phyloP scores from a whole-genome alignment of 2,113 vertebrate genomes.

The Todiramphus saurophagus region DNA sequence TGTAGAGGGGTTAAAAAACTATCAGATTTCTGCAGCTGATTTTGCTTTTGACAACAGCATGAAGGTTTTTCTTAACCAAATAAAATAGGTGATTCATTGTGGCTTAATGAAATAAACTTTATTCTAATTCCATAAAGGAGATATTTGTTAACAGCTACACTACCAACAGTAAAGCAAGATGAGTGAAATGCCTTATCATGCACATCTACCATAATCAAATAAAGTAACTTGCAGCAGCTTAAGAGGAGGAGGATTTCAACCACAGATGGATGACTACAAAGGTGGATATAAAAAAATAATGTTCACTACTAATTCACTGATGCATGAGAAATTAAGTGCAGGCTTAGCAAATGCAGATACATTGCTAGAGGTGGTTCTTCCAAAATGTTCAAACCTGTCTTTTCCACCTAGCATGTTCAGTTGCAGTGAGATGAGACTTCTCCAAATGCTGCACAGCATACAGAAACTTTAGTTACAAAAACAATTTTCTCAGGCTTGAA shows the following conservation, averaged over 20 bases:
- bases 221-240: not conserved
- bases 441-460: not conserved
- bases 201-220: not conserved
- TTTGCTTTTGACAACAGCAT: not conserved
- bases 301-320: not conserved
- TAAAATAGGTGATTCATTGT: not conserved
- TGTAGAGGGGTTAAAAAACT: not conserved
- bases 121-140: not conserved
- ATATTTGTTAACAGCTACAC: not conserved
- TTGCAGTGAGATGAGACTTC: not conserved
- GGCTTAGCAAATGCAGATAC: not conserved
- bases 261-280: not conserved
- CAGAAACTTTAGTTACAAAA: not conserved
- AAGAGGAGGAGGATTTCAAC: not conserved
- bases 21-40: not conserved
- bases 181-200: not conserved
- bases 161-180: not conserved
- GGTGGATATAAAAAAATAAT: not conserved
- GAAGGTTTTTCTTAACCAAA: not conserved
- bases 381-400: not conserved
- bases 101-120: not conserved
- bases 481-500: not conserved
- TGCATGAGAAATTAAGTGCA: not conserved
- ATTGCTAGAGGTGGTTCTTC: not conserved
- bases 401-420: not conserved